Percentiles rank a stretch among this genome's conserved stretches.
Conservation (phyloP, 2,113 vertebrate species). For the Psilopogon haemacephalus region DNA sequence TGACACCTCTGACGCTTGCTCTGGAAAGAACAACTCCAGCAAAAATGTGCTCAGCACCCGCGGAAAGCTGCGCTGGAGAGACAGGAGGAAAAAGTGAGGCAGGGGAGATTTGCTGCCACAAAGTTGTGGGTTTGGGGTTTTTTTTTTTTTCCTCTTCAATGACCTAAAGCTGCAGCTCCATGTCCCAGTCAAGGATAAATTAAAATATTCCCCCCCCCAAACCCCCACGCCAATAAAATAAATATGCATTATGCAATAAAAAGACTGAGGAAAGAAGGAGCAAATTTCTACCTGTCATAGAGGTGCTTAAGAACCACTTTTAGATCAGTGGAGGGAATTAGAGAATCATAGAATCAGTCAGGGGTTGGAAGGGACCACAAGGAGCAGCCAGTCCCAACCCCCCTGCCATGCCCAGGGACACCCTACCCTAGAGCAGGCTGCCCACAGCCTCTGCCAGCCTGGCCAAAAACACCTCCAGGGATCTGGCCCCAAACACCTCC, state of each 20-base stretch:
- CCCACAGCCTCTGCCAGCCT: too few species aligned
- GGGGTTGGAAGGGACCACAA: too few species aligned
- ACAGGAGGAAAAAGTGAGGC: not conserved
- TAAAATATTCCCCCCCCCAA: too few species aligned
- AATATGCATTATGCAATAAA: not conserved
- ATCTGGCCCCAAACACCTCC: too few species aligned
- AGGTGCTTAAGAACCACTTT: not conserved
- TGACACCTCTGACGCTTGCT: not conserved
- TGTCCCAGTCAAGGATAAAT: conserved; percentile 35
- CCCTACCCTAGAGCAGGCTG: too few species aligned
- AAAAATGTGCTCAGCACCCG: not conserved
- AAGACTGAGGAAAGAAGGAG: not conserved
- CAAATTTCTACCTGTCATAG: not conserved
- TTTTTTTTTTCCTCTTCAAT: not conserved
- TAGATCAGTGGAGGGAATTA: not conserved
- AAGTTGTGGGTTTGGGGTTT: too few species aligned
- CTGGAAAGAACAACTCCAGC: not conserved
- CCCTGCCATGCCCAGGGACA: too few species aligned
- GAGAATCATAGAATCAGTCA: too few species aligned
- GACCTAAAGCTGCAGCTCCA: conserved; percentile 11
- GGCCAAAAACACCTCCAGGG: too few species aligned
- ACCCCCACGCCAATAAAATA: too few species aligned
- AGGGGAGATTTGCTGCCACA: not conserved
- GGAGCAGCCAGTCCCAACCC: too few species aligned
- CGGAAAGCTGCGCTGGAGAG: not conserved